phyloP scores from a whole-genome alignment of 2,888 invertebrate genomes.

The Tryphoninae sp. region DNA sequence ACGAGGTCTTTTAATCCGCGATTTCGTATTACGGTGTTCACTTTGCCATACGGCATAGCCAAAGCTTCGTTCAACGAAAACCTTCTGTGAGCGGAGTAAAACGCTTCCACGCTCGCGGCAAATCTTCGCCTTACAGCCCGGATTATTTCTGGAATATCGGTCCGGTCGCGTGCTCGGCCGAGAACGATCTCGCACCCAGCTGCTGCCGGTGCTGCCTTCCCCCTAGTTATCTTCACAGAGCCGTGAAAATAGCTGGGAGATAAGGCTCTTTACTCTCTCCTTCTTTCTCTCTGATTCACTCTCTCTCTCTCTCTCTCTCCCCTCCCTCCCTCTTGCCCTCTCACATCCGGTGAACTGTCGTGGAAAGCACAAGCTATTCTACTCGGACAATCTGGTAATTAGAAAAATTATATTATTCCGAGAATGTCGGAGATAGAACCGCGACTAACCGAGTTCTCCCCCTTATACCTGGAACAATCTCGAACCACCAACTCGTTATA shows the following conservation, averaged over 20 bases:
- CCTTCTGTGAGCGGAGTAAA: conserved; percentile 32
- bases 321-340: conserved; percentile 13
- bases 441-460: neutral
- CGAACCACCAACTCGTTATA: neutral
- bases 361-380: conserved; percentile 53
- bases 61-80: conserved; percentile 34
- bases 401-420: conserved; percentile 55
- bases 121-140: conserved; percentile 62
- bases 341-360: conserved; percentile 36
- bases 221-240: conserved; percentile 58
- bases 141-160: conserved; percentile 64
- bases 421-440: neutral
- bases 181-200: conserved; percentile 51
- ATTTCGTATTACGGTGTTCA: neutral
- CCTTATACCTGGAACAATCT: neutral
- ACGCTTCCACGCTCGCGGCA: conserved; percentile 47
- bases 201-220: conserved; percentile 25
- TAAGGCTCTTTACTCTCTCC: conserved; percentile 55
- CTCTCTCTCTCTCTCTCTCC: conserved; percentile 2
- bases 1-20: neutral
- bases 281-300: neutral
- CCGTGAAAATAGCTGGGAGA: conserved; percentile 57
- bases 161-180: conserved; percentile 47
- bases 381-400: conserved; percentile 55
- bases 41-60: neutral